phyloP scores from a whole-genome alignment of 2,888 invertebrate genomes.

The Trissoscelio sp. region DNA sequence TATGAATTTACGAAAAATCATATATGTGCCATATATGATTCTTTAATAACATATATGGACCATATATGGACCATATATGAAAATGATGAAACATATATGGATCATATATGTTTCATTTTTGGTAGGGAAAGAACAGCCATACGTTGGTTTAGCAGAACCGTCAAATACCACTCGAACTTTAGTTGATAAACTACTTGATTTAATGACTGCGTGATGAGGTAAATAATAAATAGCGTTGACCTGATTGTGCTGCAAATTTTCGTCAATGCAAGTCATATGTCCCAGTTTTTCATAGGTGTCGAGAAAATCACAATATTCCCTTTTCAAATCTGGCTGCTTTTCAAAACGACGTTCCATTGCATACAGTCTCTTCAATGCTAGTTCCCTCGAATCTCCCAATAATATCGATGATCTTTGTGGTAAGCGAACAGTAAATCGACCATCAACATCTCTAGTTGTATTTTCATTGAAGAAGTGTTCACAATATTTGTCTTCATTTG shows the following conservation, averaged over 20 bases:
- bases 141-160: constrained; percentile 8
- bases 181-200: constrained; percentile 13
- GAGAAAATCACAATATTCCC: neutral
- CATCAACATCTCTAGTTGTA: neutral
- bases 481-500: neutral
- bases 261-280: constrained; percentile 11
- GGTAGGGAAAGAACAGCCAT: no score
- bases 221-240: constrained; percentile 3
- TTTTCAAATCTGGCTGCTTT: neutral
- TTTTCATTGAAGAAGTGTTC: constrained; percentile 2
- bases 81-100: no score
- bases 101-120: no score
- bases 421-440: constrained; percentile 4
- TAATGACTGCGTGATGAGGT: constrained; percentile 13
- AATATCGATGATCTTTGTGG: neutral
- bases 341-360: constrained; percentile 7
- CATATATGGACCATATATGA: no score
- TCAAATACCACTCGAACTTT: constrained; percentile 16
- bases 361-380: neutral
- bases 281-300: constrained; percentile 17
- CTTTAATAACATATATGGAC: no score
- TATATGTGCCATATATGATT: no score
- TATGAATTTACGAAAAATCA: no score
- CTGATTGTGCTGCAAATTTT: neutral
- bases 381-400: constrained; percentile 1